Conservation (phyloP, 1,140 invertebrate species). For the Caenorhabditis briggsae region DNA sequence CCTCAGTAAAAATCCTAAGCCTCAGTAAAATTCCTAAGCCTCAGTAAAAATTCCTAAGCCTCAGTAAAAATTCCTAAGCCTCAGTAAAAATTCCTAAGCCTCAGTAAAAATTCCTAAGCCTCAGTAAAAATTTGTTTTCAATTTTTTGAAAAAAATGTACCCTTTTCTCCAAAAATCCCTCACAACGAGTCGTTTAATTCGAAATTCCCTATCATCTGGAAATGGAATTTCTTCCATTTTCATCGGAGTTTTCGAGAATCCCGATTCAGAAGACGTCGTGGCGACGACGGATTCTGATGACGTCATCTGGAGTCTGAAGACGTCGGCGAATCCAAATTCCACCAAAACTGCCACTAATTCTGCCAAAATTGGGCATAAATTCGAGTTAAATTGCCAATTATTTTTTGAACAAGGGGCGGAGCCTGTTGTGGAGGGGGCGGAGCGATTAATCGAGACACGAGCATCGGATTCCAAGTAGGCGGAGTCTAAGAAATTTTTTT, state of each 20-base stretch:
- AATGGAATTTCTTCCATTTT: background rate
- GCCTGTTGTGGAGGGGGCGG: background rate
- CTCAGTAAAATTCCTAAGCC: no score
- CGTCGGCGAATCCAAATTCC: constrained; percentile 32
- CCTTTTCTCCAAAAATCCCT: constrained; percentile 34
- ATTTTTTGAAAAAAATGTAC: background rate
- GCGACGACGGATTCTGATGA: background rate
- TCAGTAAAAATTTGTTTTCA: background rate
- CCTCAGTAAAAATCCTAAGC: no score
- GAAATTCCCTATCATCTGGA: background rate
- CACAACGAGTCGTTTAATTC: constrained; percentile 15
- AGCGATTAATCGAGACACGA: background rate
- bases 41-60: no score
- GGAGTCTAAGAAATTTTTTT: background rate
- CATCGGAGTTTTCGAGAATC: background rate
- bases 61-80: no score
- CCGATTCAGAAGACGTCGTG: background rate
- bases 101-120: no score
- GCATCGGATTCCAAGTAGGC: background rate
- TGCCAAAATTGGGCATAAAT: background rate
- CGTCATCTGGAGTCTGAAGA: background rate
- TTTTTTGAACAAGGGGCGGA: background rate
- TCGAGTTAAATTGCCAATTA: constrained; percentile 33
- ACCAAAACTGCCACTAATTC: constrained; percentile 28
- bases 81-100: no score